These are phyloP conservation scores for Rhingia rostrata DNA, from an alignment of 2,888 invertebrate species.

Conservation along the genomic window DNA sequence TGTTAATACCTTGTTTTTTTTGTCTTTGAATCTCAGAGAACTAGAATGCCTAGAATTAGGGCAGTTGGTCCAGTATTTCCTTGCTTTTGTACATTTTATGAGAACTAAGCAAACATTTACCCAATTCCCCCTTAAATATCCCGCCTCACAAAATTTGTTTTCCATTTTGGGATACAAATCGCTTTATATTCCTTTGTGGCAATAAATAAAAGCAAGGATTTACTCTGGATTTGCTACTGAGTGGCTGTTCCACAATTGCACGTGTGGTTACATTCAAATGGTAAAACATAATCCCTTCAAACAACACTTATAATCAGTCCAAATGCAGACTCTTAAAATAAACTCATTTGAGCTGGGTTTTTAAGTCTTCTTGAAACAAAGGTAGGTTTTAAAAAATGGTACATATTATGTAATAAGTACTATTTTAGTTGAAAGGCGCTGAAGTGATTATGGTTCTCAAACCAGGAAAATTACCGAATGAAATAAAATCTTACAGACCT, in stretches of 20 bases:
- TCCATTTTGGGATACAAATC: constrained; percentile 38
- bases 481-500: no score
- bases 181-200: constrained; percentile 35
- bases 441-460: no score
- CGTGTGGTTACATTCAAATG: constrained; percentile 24
- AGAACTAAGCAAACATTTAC: constrained; percentile 30
- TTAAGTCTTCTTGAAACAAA: not conserved
- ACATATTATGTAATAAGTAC: no score
- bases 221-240: constrained; percentile 25
- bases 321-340: constrained; percentile 14
- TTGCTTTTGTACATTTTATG: constrained; percentile 27
- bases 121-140: constrained; percentile 19
- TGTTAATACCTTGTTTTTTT: constrained; percentile 27
- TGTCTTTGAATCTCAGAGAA: constrained; percentile 28
- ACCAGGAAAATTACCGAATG: no score
- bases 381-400: no score
- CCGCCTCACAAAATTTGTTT: constrained; percentile 18
- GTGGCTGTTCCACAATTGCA: constrained; percentile 14
- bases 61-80: constrained; percentile 16
- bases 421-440: no score
- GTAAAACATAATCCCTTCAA: constrained; percentile 18
- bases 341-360: constrained; percentile 4
- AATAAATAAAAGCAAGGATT: constrained; percentile 62
- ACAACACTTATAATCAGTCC: constrained; percentile 45
- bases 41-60: constrained; percentile 24